Percentiles rank a stretch among this genome's conserved stretches.
Evolutionary conservation across 2,888 invertebrate genomes (phyloP).

Genomic region (Allolobophora icterica): DNA sequence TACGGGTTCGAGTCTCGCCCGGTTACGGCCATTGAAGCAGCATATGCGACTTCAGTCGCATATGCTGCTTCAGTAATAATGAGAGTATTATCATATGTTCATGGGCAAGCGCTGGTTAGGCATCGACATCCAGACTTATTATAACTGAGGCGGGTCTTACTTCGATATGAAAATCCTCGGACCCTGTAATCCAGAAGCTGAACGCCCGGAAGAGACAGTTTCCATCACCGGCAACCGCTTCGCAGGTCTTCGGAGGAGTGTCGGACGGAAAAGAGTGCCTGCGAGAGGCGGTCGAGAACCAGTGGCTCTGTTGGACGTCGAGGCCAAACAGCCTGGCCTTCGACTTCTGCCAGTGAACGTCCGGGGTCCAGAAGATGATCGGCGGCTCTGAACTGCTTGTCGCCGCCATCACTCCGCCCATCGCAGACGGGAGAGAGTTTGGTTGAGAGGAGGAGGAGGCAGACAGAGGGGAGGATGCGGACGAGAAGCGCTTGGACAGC

Average conservation of each 20-base stretch:
- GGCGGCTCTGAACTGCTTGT: constrained; percentile 27
- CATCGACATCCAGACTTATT: too few relatives aligned
- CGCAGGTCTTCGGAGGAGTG: constrained; percentile 37
- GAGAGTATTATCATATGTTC: too few relatives aligned
- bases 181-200: constrained; percentile 40
- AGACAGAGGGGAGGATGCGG: background rate
- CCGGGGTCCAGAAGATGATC: constrained; percentile 36
- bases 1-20: too few relatives aligned
- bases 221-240: constrained; percentile 36
- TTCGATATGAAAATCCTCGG: constrained; percentile 35
- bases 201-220: constrained; percentile 40
- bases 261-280: constrained; percentile 34
- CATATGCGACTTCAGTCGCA: too few relatives aligned
- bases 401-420: constrained; percentile 11
- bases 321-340: constrained; percentile 33
- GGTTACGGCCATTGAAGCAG: too few relatives aligned
- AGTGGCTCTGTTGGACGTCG: constrained; percentile 12
- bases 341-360: constrained; percentile 35
- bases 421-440: background rate
- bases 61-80: too few relatives aligned
- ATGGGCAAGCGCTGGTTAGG: too few relatives aligned
- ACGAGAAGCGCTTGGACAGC: background rate
- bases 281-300: constrained; percentile 11
- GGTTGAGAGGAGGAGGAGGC: background rate
- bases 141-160: background rate